Conservation (phyloP, 2,888 invertebrate genomes). For the Torymus aiolomorphi region DNA sequence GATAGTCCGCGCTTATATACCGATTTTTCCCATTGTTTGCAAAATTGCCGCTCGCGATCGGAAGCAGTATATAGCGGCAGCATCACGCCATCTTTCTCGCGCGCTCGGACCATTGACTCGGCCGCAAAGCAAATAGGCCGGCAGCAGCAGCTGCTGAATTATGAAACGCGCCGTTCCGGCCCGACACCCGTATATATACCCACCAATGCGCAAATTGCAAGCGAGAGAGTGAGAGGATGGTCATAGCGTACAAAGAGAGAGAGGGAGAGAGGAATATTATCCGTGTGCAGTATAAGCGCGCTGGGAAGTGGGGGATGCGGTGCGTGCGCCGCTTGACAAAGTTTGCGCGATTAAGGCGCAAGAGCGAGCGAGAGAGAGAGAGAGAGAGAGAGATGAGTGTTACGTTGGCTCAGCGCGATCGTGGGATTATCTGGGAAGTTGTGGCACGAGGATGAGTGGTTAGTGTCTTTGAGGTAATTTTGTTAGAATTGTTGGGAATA, state of each 20-base stretch:
- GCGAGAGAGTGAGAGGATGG: no score
- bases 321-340: no score
- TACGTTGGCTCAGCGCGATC: no score
- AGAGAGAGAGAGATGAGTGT: background rate
- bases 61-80: background rate
- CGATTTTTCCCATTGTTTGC: no score
- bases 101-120: slow-evolving; percentile 47
- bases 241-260: background rate
- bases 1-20: no score
- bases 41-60: background rate
- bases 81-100: slow-evolving; percentile 44
- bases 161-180: slow-evolving; percentile 49
- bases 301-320: no score
- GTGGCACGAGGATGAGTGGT: no score
- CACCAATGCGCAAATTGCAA: slow-evolving; percentile 50
- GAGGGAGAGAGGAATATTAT: background rate
- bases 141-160: slow-evolving; percentile 46
- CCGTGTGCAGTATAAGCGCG: no score
- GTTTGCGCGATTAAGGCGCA: no score
- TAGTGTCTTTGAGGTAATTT: no score
- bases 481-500: no score
- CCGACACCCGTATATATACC: slow-evolving; percentile 4
- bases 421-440: no score
- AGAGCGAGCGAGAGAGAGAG: background rate
- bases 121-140: slow-evolving; percentile 55